These are phyloP conservation scores for Pitta sordida DNA, from an alignment of 2,113 vertebrate genomes.

Conservation along the genomic window DNA sequence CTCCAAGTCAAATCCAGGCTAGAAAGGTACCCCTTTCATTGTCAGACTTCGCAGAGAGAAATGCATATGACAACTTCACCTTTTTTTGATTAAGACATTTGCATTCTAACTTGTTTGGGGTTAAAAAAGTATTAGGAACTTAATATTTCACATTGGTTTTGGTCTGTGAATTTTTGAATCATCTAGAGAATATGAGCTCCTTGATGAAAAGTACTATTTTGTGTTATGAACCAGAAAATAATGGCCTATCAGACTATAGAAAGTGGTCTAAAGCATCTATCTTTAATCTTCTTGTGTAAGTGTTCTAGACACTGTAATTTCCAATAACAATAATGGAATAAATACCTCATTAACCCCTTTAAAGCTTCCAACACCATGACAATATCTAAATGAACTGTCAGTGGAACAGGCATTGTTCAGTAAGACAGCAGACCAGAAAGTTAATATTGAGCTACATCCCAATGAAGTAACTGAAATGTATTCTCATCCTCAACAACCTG, in stretches of 20 bases:
- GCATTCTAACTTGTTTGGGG: constrained; percentile 42
- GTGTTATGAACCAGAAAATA: constrained; percentile 81
- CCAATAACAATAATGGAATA: constrained; percentile 67
- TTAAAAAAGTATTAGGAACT: constrained; percentile 58
- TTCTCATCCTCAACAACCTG: constrained; percentile 16
- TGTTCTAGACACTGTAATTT: constrained; percentile 71
- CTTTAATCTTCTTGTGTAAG: constrained; percentile 75
- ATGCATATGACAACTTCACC: background rate
- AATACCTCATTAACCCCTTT: constrained; percentile 70
- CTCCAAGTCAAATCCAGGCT: background rate
- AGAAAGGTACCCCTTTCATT: background rate
- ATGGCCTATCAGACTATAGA: constrained; percentile 72
- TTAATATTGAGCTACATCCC: constrained; percentile 58
- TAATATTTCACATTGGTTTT: constrained; percentile 77
- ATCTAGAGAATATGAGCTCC: constrained; percentile 76
- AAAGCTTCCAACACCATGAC: constrained; percentile 64
- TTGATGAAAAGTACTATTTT: constrained; percentile 73
- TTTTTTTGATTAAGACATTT: constrained; percentile 34
- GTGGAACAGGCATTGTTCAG: constrained; percentile 60
- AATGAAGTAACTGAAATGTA: constrained; percentile 28
- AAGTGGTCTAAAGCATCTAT: constrained; percentile 75
- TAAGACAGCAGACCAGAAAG: constrained; percentile 63
- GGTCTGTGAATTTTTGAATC: constrained; percentile 80
- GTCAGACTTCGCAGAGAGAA: background rate
- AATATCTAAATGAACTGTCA: constrained; percentile 73